These are phyloP conservation scores for Cephus pygmeus DNA, from an alignment of 2,888 invertebrate species.

Conservation along the genomic window DNA sequence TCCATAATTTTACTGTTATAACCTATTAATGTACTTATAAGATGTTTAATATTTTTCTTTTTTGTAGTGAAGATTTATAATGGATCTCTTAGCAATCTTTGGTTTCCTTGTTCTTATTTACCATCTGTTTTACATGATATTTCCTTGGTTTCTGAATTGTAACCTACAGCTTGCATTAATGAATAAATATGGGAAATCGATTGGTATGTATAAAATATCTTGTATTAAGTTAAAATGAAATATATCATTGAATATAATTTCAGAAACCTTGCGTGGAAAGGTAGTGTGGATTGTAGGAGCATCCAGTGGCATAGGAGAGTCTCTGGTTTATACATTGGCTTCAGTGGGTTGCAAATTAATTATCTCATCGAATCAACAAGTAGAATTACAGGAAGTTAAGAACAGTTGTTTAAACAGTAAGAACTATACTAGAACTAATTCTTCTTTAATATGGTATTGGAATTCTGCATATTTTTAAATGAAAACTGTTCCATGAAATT, in stretches of 20 bases:
- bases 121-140: constrained; percentile 67
- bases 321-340: constrained; percentile 76
- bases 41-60: too few species aligned
- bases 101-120: constrained; percentile 63
- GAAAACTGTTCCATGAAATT: constrained; percentile 48
- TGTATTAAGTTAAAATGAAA: neutral
- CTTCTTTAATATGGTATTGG: neutral
- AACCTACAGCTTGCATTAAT: constrained; percentile 72
- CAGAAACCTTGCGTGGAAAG: constrained; percentile 72
- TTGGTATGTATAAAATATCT: constrained; percentile 65
- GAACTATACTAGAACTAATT: neutral
- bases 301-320: constrained; percentile 85
- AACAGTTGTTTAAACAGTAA: constrained; percentile 69
- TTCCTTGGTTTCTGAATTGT: constrained; percentile 71
- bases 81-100: constrained; percentile 43
- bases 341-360: constrained; percentile 75
- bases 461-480: neutral
- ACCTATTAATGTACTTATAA: too few species aligned
- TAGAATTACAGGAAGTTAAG: constrained; percentile 76
- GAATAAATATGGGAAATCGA: constrained; percentile 72
- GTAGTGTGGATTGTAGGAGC: constrained; percentile 89
- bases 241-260: constrained; percentile 17
- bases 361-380: constrained; percentile 74
- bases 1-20: too few species aligned
- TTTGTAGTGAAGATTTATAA: constrained; percentile 3